A percentile compares a stretch with the other conserved stretches of the same genome.
These are phyloP conservation scores for Hypomecis atomaria DNA, from an alignment of 2,888 invertebrate species.

Conservation along the genomic window DNA sequence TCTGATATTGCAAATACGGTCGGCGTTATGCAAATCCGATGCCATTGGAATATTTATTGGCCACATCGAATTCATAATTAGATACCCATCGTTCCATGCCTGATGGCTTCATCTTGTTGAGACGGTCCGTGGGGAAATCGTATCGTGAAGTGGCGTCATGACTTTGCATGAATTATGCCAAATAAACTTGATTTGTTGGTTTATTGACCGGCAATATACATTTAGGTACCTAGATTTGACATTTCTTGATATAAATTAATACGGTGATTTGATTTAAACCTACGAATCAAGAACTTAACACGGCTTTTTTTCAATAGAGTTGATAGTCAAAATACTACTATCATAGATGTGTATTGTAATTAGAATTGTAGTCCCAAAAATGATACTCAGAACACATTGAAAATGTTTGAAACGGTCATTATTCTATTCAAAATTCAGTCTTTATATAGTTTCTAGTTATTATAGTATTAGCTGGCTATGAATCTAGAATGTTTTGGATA, in stretches of 20 bases:
- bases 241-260: background rate
- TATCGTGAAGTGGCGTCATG: conserved; percentile 65
- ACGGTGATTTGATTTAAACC: background rate
- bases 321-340: no score
- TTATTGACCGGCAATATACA: conserved; percentile 10
- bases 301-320: no score
- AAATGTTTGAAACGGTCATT: no score
- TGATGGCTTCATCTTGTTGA: conserved; percentile 57
- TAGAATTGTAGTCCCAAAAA: no score
- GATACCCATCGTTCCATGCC: conserved; percentile 54
- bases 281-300: no score
- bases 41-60: conserved; percentile 79
- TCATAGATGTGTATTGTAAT: no score
- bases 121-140: conserved; percentile 73
- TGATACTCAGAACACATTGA: no score
- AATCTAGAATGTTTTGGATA: no score
- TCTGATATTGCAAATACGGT: conserved; percentile 39
- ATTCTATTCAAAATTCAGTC: no score
- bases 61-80: conserved; percentile 79
- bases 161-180: conserved; percentile 62
- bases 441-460: no score
- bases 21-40: conserved; percentile 68
- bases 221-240: no score
- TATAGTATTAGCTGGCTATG: no score
- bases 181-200: conserved; percentile 44